Percentiles rank a stretch among this genome's conserved stretches.
Conservation (phyloP, 2,113 vertebrate species). For the Rhynchopsitta pachyrhyncha region DNA sequence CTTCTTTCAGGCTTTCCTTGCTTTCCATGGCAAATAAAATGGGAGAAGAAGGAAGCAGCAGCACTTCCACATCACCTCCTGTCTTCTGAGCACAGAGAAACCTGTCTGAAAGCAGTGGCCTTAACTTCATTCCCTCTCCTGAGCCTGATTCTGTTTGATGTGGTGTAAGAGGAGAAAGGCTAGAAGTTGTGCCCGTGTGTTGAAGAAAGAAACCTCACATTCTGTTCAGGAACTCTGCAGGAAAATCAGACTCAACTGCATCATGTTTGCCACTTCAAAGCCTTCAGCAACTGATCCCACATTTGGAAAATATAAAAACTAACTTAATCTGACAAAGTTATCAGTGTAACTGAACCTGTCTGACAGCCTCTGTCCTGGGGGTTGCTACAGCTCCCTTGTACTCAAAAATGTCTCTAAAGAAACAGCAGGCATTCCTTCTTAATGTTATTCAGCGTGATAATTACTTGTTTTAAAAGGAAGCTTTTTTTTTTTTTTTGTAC, state of each 20-base stretch:
- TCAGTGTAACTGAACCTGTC: not conserved
- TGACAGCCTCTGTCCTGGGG: not conserved
- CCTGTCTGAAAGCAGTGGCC: not conserved
- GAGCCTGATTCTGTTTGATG: not conserved
- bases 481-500: not conserved
- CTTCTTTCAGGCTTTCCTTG: not conserved
- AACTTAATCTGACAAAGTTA: not conserved
- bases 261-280: conserved; percentile 1
- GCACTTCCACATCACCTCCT: not conserved
- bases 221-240: not conserved
- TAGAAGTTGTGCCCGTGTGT: not conserved
- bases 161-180: not conserved
- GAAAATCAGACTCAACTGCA: conserved; percentile 1
- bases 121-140: not conserved
- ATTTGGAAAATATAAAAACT: conserved; percentile 29
- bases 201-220: not conserved
- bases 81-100: not conserved
- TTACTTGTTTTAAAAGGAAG: not conserved
- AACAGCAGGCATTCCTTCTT: not conserved
- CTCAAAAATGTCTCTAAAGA: not conserved
- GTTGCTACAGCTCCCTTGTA: not conserved
- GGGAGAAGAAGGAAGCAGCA: not conserved
- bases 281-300: not conserved
- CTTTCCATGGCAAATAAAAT: not conserved
- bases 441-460: not conserved